Base-by-base conservation (phyloP, 2,113 vertebrate species). In the Diglossa brunneiventris region DNA sequence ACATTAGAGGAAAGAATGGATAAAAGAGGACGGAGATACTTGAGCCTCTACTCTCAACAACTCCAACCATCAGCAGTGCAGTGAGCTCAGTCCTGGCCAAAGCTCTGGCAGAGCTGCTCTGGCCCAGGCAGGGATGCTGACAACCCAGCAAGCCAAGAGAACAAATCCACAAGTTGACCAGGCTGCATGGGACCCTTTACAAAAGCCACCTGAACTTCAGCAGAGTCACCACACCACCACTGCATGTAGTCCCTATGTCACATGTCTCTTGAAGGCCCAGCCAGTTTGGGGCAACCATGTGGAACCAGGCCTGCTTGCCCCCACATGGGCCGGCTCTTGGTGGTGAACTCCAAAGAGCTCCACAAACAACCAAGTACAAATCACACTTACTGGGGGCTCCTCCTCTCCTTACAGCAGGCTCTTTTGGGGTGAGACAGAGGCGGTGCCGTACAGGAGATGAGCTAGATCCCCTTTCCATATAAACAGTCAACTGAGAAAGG, bases 191-290 rank as follows among this genome's bases (percentile, higher is more conserved):
- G 18, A 66, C 8, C 63, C 42, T 83, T 74, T 30, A 69, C 7
- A 39, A 74, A 78, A 93, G 50, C 68, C 46, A 53, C 1, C 0
- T 24, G 26, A 63, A 53, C 50, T 15, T 20, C 42, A 68, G 8
- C 9, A 73, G 41, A 50, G 16, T 24, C 79, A 72, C 16, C 2
- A 2, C 16, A 39, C 15, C 28, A 70, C 15, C 20, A 19, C 64
- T 46, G 50, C 2, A 0, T 11, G 6, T 4, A 50, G 27, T 41
- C 44, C 27, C 28, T 0, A 0, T 4, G 30, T 16, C 69, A 27
- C 13, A 15, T 1, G 1, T 11, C 18, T 52, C 26, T 49, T 73
- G 41, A 59, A 62, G 59, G 53, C 41, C 39, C 46, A 27, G n/a
- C 1, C n/a, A 58, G 7, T 27, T 4, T 73, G 73, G 20, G 42